phyloP scores from a whole-genome alignment of 2,113 vertebrate species.

The Cyanocitta stelleri region DNA sequence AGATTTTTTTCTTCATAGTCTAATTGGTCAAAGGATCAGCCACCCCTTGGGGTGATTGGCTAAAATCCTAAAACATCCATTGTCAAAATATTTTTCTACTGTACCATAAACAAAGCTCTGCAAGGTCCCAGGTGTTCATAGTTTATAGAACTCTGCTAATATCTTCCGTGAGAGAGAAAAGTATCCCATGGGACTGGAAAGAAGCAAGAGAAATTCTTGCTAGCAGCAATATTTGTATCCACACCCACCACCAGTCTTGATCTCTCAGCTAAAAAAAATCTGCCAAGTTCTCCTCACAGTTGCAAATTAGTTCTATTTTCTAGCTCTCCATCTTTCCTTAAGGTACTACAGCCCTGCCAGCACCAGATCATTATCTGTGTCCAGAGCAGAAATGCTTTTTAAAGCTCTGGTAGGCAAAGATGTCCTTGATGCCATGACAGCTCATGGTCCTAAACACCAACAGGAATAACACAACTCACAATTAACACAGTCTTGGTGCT shows the following conservation, averaged over 20 bases:
- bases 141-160: too few relatives aligned
- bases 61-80: too few relatives aligned
- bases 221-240: too few relatives aligned
- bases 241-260: neutral
- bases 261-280: neutral
- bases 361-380: rapidly evolving
- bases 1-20: too few relatives aligned
- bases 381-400: neutral
- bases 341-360: neutral
- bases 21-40: too few relatives aligned
- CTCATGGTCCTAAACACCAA: neutral
- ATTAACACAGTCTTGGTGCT: neutral
- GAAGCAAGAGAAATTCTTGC: too few relatives aligned
- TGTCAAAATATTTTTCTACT: too few relatives aligned
- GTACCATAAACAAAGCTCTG: too few relatives aligned
- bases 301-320: neutral
- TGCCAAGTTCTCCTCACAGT: neutral
- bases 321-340: neutral
- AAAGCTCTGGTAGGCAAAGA: neutral
- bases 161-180: too few relatives aligned
- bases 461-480: neutral
- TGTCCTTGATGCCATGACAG: neutral
- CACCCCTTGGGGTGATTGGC: too few relatives aligned
- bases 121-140: too few relatives aligned
- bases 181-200: too few relatives aligned